Conservation (phyloP, 2,797 vertebrate genomes). For the Heteromormyrus szaboi region DNA sequence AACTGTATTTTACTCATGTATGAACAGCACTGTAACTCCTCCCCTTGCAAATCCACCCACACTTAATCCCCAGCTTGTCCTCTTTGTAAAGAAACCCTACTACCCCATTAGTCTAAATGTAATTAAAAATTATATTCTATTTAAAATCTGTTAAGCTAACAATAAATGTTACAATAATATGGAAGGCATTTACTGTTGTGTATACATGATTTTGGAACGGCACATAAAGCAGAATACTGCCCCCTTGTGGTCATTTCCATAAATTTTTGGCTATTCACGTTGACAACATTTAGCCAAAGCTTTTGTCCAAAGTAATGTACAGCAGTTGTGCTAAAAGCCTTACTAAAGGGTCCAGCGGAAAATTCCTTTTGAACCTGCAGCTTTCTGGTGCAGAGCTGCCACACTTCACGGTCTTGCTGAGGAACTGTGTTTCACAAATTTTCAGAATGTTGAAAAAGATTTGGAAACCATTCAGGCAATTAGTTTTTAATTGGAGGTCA, state of each 20-base stretch:
- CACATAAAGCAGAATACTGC: not conserved
- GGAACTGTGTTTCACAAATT: not conserved
- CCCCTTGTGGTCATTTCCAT: not conserved
- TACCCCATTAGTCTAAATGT: conserved; percentile 19
- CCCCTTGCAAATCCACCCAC: conserved; percentile 34
- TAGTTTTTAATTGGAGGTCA: not conserved
- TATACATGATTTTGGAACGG: not conserved
- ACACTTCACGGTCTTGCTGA: not conserved
- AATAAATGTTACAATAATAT: conserved; percentile 27
- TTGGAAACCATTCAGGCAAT: not conserved
- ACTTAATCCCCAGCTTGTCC: conserved; percentile 24
- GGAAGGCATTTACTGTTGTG: not conserved
- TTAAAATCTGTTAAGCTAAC: conserved; percentile 69
- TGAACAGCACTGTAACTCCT: conserved; percentile 65
- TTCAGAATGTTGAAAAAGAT: not conserved
- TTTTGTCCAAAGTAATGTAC: not conserved
- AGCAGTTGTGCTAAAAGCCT: not conserved
- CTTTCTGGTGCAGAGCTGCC: not conserved
- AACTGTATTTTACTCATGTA: conserved; percentile 39
- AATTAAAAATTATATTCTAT: conserved; percentile 39
- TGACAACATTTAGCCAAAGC: not conserved
- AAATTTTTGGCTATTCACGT: not conserved
- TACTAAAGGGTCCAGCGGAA: not conserved
- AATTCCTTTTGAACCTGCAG: not conserved
- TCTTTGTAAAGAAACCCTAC: conserved; percentile 38